These are phyloP conservation scores for Aptenodytes forsteri DNA, from an alignment of 2,113 vertebrate genomes.

Conservation along the genomic window DNA sequence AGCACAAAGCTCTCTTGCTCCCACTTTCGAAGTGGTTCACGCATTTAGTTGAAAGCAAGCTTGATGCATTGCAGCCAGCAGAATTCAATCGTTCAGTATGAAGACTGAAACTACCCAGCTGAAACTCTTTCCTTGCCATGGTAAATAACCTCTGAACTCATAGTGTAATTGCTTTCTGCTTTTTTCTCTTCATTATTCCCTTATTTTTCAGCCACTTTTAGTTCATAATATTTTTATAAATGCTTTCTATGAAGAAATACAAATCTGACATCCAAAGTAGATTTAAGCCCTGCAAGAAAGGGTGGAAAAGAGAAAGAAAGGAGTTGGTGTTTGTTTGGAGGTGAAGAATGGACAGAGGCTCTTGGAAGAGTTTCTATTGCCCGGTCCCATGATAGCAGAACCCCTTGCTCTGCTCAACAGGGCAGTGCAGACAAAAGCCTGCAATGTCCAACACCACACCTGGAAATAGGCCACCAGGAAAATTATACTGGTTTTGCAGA, in stretches of 20 bases:
- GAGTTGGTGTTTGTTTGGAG: fast-evolving
- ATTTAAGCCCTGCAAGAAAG: neutral
- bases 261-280: neutral
- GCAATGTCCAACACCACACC: neutral
- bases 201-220: neutral
- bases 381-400: neutral
- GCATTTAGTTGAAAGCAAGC: neutral
- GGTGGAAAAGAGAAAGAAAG: neutral
- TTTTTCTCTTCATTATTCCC: neutral
- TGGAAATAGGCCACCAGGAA: neutral
- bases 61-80: neutral
- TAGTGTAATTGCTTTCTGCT: neutral
- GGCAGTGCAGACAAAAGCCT: neutral
- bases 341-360: neutral
- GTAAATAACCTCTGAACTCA: neutral
- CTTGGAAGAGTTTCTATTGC: neutral
- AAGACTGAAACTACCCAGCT: neutral
- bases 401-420: neutral
- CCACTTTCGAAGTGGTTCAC: neutral
- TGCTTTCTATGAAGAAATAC: neutral
- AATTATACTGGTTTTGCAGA: neutral
- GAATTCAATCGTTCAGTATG: neutral
- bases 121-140: neutral
- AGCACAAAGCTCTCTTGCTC: neutral
- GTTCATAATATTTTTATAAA: neutral